A percentile compares a stretch with the other conserved stretches of the same genome.
Conservation (phyloP, 2,113 vertebrate species). For the Podocnemis expansa region DNA sequence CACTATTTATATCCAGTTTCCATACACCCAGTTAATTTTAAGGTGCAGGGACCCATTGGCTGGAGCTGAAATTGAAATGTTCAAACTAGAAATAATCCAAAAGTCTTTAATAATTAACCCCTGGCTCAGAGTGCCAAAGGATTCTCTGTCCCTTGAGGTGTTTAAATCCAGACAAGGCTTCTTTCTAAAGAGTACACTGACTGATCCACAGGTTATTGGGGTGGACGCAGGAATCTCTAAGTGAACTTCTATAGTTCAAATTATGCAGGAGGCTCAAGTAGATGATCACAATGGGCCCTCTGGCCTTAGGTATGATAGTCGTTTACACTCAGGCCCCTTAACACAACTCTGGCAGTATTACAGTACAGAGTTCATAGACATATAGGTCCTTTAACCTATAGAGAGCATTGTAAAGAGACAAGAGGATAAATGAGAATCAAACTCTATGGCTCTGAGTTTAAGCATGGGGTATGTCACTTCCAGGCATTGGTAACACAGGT, state of each 20-base stretch:
- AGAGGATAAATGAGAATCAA: neutral
- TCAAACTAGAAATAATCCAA: conserved; percentile 18
- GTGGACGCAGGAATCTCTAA: neutral
- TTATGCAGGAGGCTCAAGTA: neutral
- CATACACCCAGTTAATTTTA: neutral
- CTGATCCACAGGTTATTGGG: neutral
- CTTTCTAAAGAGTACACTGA: neutral
- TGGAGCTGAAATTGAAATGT: conserved; percentile 10
- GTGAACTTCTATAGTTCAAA: neutral
- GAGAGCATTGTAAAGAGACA: neutral
- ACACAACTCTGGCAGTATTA: neutral
- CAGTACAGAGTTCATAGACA: neutral
- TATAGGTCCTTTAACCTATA: neutral
- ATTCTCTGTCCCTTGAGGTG: neutral
- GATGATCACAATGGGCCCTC: neutral
- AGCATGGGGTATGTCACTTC: neutral
- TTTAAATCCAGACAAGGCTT: neutral
- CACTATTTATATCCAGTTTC: neutral
- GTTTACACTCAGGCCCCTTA: neutral
- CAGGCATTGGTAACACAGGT: neutral
- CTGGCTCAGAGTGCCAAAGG: neutral
- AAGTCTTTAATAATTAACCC: neutral
- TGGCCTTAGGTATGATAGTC: neutral
- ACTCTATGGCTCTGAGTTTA: neutral
- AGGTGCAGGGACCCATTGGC: neutral